These are phyloP conservation scores for Megamerina dolium DNA, from an alignment of 2,888 invertebrate species.

Conservation along the genomic window DNA sequence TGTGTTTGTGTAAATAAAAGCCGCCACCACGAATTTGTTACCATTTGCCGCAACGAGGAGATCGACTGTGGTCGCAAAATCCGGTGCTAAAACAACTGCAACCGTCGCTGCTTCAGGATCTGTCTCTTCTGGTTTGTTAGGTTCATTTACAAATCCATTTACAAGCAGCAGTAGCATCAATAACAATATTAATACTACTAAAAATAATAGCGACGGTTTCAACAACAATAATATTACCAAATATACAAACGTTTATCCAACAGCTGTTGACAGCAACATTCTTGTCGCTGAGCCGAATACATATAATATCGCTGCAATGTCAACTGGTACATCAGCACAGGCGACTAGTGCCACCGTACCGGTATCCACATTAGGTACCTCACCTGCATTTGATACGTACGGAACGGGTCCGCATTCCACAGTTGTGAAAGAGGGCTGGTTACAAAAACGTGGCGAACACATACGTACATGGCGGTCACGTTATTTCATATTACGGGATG, in stretches of 20 bases:
- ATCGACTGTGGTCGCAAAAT: slow-evolving; percentile 39
- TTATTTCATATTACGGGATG: slow-evolving; percentile 90
- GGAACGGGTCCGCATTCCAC: slow-evolving; percentile 38
- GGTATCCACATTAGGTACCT: slow-evolving; percentile 13
- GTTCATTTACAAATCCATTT: slow-evolving; percentile 22
- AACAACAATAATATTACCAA: slow-evolving; percentile 3
- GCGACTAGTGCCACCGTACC: slow-evolving; percentile 12
- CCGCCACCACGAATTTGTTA: slow-evolving; percentile 43
- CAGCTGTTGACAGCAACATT: not conserved
- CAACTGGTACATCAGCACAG: not conserved
- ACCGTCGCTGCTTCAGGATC: slow-evolving; percentile 23
- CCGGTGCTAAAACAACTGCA: slow-evolving; percentile 25
- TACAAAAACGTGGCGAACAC: slow-evolving; percentile 95
- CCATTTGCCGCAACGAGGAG: slow-evolving; percentile 37
- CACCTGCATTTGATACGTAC: slow-evolving; percentile 26
- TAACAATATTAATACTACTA: slow-evolving; percentile 3
- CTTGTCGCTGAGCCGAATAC: not conserved
- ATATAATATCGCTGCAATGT: too few relatives aligned
- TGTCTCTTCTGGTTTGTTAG: slow-evolving; percentile 24
- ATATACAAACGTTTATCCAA: slow-evolving; percentile 3
- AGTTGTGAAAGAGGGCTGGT: slow-evolving; percentile 91
- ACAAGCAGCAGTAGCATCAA: slow-evolving; percentile 15
- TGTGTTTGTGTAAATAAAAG: not conserved
- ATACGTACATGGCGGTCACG: slow-evolving; percentile 97
- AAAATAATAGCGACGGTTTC: not conserved